Evolutionary conservation across 2,113 vertebrate species (phyloP).

Genomic region (Cygnus atratus): DNA sequence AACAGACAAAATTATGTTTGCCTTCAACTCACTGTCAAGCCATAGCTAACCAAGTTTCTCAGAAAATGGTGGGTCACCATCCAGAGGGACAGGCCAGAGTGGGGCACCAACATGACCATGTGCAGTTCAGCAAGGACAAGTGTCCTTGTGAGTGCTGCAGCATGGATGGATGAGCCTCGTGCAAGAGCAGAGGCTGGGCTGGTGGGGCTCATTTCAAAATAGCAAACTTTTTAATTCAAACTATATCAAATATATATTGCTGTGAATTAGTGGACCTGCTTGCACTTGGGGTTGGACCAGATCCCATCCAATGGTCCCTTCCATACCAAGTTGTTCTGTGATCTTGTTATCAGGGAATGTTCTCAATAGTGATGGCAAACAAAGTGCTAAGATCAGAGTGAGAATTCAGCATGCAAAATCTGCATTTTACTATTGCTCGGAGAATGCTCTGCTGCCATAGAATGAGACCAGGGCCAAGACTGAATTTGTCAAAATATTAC

Average conservation of each 20-base stretch:
- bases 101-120: accelerated
- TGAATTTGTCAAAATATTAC: not conserved
- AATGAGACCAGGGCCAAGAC: not conserved
- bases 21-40: not conserved
- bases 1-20: not conserved
- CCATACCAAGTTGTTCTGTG: not conserved
- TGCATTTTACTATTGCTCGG: not conserved
- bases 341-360: not conserved
- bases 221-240: no score
- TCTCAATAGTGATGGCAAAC: not conserved
- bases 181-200: no score
- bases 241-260: no score
- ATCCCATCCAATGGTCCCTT: not conserved
- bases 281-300: not conserved
- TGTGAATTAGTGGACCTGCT: not conserved
- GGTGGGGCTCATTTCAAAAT: no score
- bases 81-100: not conserved
- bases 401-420: not conserved
- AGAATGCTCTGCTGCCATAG: not conserved
- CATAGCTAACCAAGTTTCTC: not conserved
- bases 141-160: not conserved
- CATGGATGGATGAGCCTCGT: no score
- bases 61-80: not conserved
- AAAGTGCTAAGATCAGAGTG: not conserved
- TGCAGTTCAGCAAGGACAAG: not conserved